Evolutionary conservation across 2,797 vertebrate genomes (phyloP).

Genomic region (Semotilus atromaculatus): DNA sequence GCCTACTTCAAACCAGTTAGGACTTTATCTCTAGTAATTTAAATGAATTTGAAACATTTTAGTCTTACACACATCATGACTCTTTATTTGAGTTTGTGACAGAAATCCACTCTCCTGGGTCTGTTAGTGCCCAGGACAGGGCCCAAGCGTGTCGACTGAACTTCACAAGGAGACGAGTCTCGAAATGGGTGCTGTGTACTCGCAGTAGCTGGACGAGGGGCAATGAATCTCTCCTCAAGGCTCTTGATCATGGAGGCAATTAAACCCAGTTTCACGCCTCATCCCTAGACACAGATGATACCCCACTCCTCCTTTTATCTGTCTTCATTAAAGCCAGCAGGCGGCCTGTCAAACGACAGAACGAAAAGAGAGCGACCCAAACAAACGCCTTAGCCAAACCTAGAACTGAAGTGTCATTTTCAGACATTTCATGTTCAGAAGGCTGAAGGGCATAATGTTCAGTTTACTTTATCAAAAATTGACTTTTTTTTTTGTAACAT

Average conservation of each 20-base stretch:
- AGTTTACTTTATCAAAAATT: not conserved
- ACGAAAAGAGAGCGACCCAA: slow-evolving; percentile 18
- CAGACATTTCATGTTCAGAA: slow-evolving; percentile 10
- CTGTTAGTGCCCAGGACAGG: not conserved
- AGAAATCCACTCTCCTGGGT: slow-evolving; percentile 14
- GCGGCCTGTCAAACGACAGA: slow-evolving; percentile 40
- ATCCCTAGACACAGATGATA: slow-evolving; percentile 52
- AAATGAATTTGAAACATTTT: not conserved
- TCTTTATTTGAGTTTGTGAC: slow-evolving; percentile 16
- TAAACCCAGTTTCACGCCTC: slow-evolving; percentile 61
- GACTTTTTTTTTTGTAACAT: not conserved
- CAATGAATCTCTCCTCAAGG: slow-evolving; percentile 35
- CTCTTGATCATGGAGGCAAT: slow-evolving; percentile 63
- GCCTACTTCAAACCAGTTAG: not conserved
- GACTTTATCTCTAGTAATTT: too few relatives aligned
- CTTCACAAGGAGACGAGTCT: slow-evolving; percentile 4
- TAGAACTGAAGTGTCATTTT: slow-evolving; percentile 17
- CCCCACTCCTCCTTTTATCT: slow-evolving; percentile 38
- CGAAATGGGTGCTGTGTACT: slow-evolving; percentile 14
- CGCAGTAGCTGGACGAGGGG: not conserved
- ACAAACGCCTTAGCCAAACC: slow-evolving; percentile 25
- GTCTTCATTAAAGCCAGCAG: slow-evolving; percentile 57
- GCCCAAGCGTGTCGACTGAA: not conserved
- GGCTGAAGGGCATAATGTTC: not conserved
- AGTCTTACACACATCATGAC: not conserved